phyloP scores from a whole-genome alignment of 2,113 vertebrate species.

The Odontesthes bonariensis region DNA sequence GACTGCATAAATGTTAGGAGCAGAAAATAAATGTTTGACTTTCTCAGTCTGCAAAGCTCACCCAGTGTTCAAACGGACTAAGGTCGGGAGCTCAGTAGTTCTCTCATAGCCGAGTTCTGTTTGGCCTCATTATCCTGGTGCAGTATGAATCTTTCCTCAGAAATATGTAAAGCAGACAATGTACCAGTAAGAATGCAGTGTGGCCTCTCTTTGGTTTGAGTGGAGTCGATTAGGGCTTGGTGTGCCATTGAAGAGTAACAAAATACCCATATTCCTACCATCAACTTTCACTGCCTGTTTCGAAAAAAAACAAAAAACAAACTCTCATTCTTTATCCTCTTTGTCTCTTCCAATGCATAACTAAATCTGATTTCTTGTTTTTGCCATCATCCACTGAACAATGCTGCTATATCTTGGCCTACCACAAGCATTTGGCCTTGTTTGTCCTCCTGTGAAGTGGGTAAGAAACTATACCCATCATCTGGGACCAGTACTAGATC shows the following conservation, averaged over 20 bases:
- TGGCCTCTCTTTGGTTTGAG: not conserved
- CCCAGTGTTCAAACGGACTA: too few species aligned
- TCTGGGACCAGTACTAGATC: not conserved
- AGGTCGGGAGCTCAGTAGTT: not conserved
- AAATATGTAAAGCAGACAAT: constrained; percentile 5
- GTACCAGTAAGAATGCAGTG: not conserved
- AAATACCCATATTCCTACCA: constrained; percentile 9
- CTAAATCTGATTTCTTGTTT: not conserved
- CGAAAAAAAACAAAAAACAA: not conserved
- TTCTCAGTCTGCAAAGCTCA: not conserved
- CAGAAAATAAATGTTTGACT: too few species aligned
- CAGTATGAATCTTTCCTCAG: not conserved
- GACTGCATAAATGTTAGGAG: too few species aligned
- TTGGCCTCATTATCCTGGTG: constrained; percentile 14
- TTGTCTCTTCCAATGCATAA: constrained; percentile 1
- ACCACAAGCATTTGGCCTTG: not conserved
- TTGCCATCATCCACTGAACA: not conserved
- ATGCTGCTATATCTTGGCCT: not conserved
- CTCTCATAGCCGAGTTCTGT: not conserved
- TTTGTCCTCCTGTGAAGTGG: not conserved
- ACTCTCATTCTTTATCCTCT: not conserved
- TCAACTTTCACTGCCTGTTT: constrained; percentile 2
- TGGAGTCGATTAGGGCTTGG: not conserved
- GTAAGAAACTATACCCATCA: not conserved
- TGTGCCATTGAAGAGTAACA: constrained; percentile 4